Evolutionary conservation across 2,888 invertebrate species (phyloP).

Genomic region (Lasiommata megera): DNA sequence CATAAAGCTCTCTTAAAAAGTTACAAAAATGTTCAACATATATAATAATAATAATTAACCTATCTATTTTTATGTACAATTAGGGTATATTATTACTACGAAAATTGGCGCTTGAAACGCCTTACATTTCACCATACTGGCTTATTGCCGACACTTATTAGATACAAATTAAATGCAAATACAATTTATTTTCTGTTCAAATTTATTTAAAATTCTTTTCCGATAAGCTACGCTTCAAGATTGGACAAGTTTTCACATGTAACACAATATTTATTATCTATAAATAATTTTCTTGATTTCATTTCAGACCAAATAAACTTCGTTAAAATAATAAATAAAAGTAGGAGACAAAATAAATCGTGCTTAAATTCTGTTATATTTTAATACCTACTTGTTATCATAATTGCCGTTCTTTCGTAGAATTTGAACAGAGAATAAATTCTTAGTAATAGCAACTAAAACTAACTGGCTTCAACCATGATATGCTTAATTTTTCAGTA

Average conservation of each 20-base stretch:
- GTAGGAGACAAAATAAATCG: too few relatives aligned
- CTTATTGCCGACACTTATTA: slow-evolving; percentile 60
- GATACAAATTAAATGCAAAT: slow-evolving; percentile 52
- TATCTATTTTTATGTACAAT: slow-evolving; percentile 77
- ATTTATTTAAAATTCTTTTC: not conserved
- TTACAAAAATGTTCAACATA: slow-evolving; percentile 75
- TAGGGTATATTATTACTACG: slow-evolving; percentile 80
- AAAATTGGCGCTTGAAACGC: slow-evolving; percentile 76
- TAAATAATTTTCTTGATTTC: too few relatives aligned
- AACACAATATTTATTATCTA: too few relatives aligned
- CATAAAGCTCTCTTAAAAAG: slow-evolving; percentile 80
- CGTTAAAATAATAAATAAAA: too few relatives aligned
- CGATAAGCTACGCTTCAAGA: not conserved
- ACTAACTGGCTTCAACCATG: slow-evolving; percentile 55
- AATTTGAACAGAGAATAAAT: slow-evolving; percentile 53
- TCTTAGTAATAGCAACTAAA: slow-evolving; percentile 53
- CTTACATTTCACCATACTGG: slow-evolving; percentile 57
- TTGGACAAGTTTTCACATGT: not conserved
- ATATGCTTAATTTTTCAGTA: slow-evolving; percentile 66
- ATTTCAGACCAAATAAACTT: too few relatives aligned
- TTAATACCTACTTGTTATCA: too few relatives aligned
- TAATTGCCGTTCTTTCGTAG: too few relatives aligned
- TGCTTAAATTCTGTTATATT: too few relatives aligned
- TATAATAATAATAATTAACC: slow-evolving; percentile 62
- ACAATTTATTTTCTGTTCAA: slow-evolving; percentile 30